phyloP scores from a whole-genome alignment of 2,797 vertebrate species.

The Vultur gryphus region DNA sequence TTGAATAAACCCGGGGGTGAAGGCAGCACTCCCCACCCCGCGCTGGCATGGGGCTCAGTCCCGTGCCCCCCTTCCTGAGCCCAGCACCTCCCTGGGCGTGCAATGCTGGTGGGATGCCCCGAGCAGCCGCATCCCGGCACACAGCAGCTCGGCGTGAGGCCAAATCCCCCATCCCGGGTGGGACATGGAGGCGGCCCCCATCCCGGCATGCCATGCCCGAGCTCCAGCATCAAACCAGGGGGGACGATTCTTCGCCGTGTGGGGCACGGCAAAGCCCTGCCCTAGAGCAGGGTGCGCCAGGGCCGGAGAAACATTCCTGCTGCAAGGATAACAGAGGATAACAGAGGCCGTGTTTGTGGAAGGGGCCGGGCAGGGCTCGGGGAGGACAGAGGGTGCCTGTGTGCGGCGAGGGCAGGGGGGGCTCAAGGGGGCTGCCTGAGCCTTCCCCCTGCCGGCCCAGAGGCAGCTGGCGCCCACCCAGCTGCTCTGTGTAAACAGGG shows the following conservation, averaged over 20 bases:
- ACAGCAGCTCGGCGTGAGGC: fast-evolving
- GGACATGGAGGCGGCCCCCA: not conserved
- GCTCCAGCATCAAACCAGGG: not conserved
- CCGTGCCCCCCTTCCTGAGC: not conserved
- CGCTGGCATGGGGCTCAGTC: not conserved
- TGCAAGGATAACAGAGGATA: conserved; percentile 8
- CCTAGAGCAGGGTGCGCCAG: not conserved
- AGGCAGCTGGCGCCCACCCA: not conserved
- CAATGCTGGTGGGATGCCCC: too few species aligned
- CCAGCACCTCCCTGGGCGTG: not conserved
- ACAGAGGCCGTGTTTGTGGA: conserved; percentile 30
- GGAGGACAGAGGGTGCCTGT: conserved; percentile 47
- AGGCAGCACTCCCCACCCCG: not conserved
- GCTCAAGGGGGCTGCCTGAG: not conserved
- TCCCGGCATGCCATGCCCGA: fast-evolving
- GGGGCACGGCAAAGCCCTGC: not conserved
- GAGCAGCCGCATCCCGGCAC: fast-evolving
- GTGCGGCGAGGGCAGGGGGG: not conserved
- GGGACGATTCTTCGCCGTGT: fast-evolving
- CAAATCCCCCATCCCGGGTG: not conserved
- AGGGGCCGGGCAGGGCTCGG: not conserved
- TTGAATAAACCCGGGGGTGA: fast-evolving
- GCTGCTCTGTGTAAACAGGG: not conserved
- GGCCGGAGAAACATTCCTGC: not conserved
- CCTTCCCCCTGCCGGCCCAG: not conserved